These are phyloP conservation scores for Eurystomus gularis DNA, from an alignment of 2,113 vertebrate species.

Conservation along the genomic window DNA sequence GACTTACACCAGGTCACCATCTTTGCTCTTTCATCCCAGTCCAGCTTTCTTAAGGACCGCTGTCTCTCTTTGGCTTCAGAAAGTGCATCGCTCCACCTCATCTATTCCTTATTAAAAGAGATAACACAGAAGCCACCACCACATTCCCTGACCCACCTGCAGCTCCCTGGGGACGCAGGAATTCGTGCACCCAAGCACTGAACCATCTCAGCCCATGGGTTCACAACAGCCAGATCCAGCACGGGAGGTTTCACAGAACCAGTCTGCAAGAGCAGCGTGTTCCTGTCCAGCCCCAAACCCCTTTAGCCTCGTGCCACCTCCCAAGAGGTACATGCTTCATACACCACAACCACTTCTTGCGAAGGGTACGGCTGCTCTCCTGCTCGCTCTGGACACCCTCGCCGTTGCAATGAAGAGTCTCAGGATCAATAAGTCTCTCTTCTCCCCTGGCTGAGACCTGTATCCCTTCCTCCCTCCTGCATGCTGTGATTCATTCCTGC, in stretches of 20 bases:
- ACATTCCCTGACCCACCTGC: background rate
- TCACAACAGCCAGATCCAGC: background rate
- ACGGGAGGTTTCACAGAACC: background rate
- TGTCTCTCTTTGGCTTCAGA: background rate
- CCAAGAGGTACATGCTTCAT: fast-evolving
- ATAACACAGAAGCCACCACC: background rate
- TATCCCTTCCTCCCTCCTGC: background rate
- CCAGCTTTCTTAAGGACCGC: background rate
- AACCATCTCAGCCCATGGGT: background rate
- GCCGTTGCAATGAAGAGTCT: background rate
- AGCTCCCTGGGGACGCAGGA: background rate
- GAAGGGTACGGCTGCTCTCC: background rate
- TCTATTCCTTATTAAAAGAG: background rate
- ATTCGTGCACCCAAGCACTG: background rate
- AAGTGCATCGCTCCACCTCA: background rate
- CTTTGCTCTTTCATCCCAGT: background rate
- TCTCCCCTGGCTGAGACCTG: background rate
- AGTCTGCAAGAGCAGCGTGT: background rate
- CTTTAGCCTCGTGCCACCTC: background rate
- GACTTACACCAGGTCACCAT: background rate
- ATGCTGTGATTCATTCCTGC: background rate
- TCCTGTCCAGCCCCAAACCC: background rate
- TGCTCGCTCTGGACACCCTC: background rate
- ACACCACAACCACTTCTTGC: background rate
- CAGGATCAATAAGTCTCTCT: background rate